phyloP scores from a whole-genome alignment of 2,797 vertebrate genomes.

The Hippopotamyrus pictus region DNA sequence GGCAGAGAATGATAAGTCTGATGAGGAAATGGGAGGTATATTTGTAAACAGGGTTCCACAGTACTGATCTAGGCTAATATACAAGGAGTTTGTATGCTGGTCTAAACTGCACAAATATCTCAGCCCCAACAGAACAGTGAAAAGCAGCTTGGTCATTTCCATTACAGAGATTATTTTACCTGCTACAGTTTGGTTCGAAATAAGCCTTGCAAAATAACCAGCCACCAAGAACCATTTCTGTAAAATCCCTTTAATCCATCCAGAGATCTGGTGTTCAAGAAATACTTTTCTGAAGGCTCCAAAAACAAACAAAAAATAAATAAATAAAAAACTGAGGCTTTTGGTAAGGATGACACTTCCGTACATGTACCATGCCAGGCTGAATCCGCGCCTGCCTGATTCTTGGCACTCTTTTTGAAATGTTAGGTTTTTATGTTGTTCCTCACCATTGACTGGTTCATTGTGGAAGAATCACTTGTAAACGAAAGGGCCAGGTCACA shows the following conservation, averaged over 20 bases:
- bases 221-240: neutral
- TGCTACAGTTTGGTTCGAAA: neutral
- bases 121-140: neutral
- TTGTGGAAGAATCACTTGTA: neutral
- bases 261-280: neutral
- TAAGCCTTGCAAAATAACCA: no score
- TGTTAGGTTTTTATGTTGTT: neutral
- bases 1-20: neutral
- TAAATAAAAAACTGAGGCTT: neutral
- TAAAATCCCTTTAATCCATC: neutral
- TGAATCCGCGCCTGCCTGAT: neutral
- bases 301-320: neutral
- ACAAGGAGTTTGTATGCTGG: neutral
- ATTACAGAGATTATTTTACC: neutral
- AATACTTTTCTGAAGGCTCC: neutral
- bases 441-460: neutral
- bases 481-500: neutral
- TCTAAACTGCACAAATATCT: neutral
- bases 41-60: neutral
- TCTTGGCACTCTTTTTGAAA: neutral
- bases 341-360: neutral
- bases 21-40: neutral
- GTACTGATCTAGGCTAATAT: neutral
- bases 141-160: neutral
- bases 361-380: neutral